Evolutionary conservation across 2,797 vertebrate species (phyloP).

Genomic region (Rhodeus uyekii): DNA sequence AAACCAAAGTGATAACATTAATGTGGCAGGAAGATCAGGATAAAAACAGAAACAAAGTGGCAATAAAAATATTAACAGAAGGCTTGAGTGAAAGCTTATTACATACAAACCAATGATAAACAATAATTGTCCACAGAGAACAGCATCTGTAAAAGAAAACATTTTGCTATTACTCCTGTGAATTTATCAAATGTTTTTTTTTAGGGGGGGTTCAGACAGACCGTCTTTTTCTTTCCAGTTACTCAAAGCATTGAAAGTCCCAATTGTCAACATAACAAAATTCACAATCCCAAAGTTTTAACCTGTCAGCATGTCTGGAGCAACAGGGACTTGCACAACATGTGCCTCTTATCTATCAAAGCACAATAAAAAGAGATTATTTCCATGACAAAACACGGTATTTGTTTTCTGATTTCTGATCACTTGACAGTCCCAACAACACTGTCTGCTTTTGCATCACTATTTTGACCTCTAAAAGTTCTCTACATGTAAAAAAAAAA

Average conservation of each 20-base stretch:
- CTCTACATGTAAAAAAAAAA: too few relatives aligned
- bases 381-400: background rate
- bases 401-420: background rate
- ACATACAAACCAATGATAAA: constrained; percentile 40
- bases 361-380: background rate
- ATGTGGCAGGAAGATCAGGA: background rate
- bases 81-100: constrained; percentile 32
- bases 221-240: constrained; percentile 19
- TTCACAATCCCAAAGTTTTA: constrained; percentile 11
- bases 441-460: background rate
- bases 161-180: constrained; percentile 17
- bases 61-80: constrained; percentile 26
- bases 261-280: constrained; percentile 8
- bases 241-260: background rate
- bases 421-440: background rate
- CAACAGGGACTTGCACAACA: background rate
- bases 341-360: background rate
- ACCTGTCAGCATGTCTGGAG: constrained; percentile 18
- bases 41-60: constrained; percentile 12
- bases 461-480: background rate
- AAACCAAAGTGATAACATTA: background rate
- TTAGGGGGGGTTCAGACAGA: constrained; percentile 33
- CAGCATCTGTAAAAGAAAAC: constrained; percentile 38
- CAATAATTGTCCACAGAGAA: constrained; percentile 30
- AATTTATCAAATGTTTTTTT: constrained; percentile 21